These are phyloP conservation scores for Xenopus petersii DNA, from an alignment of 2,797 vertebrate genomes.

Conservation along the genomic window DNA sequence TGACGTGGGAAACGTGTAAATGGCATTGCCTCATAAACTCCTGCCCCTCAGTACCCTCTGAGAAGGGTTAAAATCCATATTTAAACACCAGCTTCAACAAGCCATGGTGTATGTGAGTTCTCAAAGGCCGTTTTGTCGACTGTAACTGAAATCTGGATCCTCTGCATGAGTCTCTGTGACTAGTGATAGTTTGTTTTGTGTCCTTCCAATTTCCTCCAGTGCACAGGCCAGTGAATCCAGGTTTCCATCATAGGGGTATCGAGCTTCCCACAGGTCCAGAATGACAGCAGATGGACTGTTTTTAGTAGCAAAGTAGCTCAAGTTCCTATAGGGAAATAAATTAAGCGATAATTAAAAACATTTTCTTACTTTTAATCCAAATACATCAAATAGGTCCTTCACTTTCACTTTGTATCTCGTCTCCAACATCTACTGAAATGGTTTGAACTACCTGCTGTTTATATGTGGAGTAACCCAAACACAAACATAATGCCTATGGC, in stretches of 20 bases:
- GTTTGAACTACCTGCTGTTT: no score
- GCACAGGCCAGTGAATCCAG: conserved; percentile 94
- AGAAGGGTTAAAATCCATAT: conserved; percentile 30
- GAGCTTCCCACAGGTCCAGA: conserved; percentile 94
- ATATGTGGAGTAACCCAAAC: no score
- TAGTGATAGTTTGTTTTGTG: conserved; percentile 78
- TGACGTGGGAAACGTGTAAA: conserved; percentile 13
- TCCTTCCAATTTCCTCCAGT: conserved; percentile 93
- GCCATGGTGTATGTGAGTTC: conserved; percentile 3
- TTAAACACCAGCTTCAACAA: conserved; percentile 46
- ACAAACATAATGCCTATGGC: no score
- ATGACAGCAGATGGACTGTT: conserved; percentile 90
- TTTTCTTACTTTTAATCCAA: no score
- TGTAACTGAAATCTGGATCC: conserved; percentile 75
- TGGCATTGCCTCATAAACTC: not conserved
- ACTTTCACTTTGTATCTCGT: no score
- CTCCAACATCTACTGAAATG: no score
- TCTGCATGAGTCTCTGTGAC: conserved; percentile 69
- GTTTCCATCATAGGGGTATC: conserved; percentile 87
- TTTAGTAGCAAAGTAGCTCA: conserved; percentile 89
- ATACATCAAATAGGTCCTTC: no score
- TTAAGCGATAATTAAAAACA: not conserved
- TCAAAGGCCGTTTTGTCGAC: conserved; percentile 69
- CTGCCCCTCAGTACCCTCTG: not conserved
- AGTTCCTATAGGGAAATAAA: conserved; percentile 70